Evolutionary conservation across 2,797 vertebrate species (phyloP).

Genomic region (Notolepis coatsorum): DNA sequence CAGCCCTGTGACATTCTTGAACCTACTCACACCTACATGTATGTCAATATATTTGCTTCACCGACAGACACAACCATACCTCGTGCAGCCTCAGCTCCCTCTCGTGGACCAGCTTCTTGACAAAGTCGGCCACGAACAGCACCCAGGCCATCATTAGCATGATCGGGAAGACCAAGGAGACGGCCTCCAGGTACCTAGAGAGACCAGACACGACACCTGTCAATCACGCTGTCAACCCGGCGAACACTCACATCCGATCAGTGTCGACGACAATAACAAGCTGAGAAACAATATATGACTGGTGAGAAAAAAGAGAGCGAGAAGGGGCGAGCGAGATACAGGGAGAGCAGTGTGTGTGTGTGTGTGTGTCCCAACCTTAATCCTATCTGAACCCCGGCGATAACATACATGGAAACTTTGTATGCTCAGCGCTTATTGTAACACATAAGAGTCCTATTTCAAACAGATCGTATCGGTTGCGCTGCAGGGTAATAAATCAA

Average conservation of each 20-base stretch:
- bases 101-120: conserved; percentile 96
- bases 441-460: conserved; percentile 44
- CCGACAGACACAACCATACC: too few relatives aligned
- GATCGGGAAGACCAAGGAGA: conserved; percentile 92
- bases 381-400: conserved; percentile 24
- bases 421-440: conserved; percentile 34
- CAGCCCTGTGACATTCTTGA: too few relatives aligned
- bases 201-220: conserved; percentile 53
- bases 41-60: too few relatives aligned
- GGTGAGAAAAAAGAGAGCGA: neutral
- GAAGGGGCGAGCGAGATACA: neutral
- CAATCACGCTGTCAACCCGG: conserved; percentile 50
- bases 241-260: conserved; percentile 47
- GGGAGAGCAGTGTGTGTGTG: too few relatives aligned
- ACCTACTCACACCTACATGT: too few relatives aligned
- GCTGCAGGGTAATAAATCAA: conserved; percentile 60
- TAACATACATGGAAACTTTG: conserved; percentile 21
- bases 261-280: conserved; percentile 41
- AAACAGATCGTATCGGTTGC: conserved; percentile 43
- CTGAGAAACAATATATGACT: conserved; percentile 25
- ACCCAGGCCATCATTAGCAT: conserved; percentile 96
- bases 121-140: conserved; percentile 94
- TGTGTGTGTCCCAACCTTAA: too few relatives aligned
- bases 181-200: conserved; percentile 92
- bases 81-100: conserved; percentile 96